These are phyloP conservation scores for Artibeus lituratus DNA, from an alignment of 2,797 vertebrate species.

Conservation along the genomic window DNA sequence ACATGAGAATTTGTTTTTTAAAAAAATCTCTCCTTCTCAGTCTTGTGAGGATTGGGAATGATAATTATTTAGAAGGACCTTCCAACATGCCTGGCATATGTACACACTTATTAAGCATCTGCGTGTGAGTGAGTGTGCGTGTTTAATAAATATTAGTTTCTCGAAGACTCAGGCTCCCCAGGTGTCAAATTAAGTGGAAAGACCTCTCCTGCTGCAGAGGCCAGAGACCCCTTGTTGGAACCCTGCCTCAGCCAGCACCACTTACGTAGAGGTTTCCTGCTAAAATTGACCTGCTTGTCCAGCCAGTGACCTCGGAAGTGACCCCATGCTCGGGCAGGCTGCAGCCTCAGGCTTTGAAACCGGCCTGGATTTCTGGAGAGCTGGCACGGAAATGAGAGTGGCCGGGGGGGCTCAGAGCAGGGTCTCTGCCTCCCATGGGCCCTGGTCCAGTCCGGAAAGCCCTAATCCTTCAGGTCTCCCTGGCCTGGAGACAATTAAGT, in stretches of 20 bases:
- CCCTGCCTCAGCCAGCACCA: neutral
- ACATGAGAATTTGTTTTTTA: neutral
- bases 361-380: constrained; percentile 53
- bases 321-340: constrained; percentile 51
- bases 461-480: constrained; percentile 48
- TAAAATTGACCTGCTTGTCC: constrained; percentile 69
- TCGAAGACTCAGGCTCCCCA: neutral
- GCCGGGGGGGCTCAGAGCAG: neutral
- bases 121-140: neutral
- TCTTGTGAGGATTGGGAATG: neutral
- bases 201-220: neutral
- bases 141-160: neutral
- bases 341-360: constrained; percentile 60
- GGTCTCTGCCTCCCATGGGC: neutral
- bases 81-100: rapidly evolving
- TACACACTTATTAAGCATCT: neutral
- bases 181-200: neutral
- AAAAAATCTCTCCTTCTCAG: neutral
- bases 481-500: constrained; percentile 67
- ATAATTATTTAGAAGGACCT: neutral
- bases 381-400: constrained; percentile 59
- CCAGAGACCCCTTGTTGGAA: neutral
- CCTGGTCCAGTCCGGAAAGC: constrained; percentile 47
- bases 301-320: constrained; percentile 64
- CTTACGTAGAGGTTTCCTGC: constrained; percentile 62